Percentiles rank a stretch among this genome's conserved stretches.
Evolutionary conservation across 2,888 invertebrate genomes (phyloP).

Genomic region (Tipula vernalis): DNA sequence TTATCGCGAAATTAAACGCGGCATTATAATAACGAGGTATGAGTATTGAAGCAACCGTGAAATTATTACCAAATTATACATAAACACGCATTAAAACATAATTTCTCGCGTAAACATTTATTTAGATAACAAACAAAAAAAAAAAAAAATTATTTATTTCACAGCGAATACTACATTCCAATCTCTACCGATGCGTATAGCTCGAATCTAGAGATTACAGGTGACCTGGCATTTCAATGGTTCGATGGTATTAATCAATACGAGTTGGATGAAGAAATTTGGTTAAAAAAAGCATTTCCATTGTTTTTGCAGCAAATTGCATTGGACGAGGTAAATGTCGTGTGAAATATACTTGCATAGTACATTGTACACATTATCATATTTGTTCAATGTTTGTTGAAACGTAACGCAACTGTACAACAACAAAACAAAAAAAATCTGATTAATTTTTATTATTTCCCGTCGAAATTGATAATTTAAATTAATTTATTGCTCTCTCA

Average conservation of each 20-base stretch:
- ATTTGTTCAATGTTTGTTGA: neutral
- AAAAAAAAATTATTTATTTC: neutral
- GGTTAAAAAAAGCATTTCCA: neutral
- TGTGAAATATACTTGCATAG: neutral
- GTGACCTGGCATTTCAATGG: neutral
- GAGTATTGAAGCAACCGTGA: neutral
- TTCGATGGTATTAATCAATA: conserved; percentile 5
- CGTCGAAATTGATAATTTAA: neutral
- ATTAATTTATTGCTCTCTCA: neutral
- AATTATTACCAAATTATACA: neutral
- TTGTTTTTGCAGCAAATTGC: neutral
- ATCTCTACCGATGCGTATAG: neutral
- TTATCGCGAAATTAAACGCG: conserved; percentile 12
- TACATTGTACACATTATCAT: neutral
- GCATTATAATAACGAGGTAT: conserved; percentile 13
- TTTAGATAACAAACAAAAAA: neutral
- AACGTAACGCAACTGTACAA: neutral
- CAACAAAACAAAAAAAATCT: neutral
- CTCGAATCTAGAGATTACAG: neutral
- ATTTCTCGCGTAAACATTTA: neutral
- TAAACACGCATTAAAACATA: neutral
- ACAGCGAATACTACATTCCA: neutral
- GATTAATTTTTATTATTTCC: neutral
- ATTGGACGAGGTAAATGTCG: neutral
- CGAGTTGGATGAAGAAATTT: conserved; percentile 7